These are phyloP conservation scores for Drosophila putrida DNA, from an alignment of 2,888 invertebrate species.

Conservation along the genomic window DNA sequence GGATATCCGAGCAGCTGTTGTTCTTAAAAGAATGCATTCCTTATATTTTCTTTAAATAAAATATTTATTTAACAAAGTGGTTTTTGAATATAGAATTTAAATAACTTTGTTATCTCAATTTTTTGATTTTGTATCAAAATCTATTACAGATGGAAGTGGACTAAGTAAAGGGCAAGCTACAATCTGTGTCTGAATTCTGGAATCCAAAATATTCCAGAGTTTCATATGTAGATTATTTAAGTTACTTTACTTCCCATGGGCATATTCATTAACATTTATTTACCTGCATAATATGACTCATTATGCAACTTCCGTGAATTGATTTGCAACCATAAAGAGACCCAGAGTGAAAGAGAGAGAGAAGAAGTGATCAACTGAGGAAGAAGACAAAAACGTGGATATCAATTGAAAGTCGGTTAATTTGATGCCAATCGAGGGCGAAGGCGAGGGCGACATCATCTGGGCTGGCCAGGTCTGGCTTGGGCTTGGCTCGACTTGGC, in stretches of 20 bases:
- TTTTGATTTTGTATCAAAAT: background rate
- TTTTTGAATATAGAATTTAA: background rate
- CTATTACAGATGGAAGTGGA: background rate
- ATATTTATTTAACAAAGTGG: background rate
- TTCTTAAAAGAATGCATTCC: slow-evolving; percentile 2
- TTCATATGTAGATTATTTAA: background rate
- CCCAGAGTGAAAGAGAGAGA: background rate
- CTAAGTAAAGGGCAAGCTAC: background rate
- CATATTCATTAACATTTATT: slow-evolving; percentile 50
- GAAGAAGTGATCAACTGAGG: no score
- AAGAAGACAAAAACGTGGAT: slow-evolving; percentile 10
- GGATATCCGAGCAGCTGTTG: slow-evolving; percentile 17
- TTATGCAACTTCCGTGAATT: slow-evolving; percentile 46
- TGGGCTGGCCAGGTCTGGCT: background rate
- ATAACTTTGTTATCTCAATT: background rate
- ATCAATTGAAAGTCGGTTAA: slow-evolving; percentile 60
- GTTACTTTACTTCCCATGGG: background rate
- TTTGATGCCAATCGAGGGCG: slow-evolving; percentile 41
- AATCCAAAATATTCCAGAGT: background rate
- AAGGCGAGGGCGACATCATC: slow-evolving; percentile 37
- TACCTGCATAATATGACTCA: slow-evolving; percentile 49
- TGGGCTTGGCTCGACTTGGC: slow-evolving; percentile 6
- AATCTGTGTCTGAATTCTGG: no score
- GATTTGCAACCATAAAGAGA: slow-evolving; percentile 28
- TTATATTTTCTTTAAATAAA: background rate